Evolutionary conservation across 2,113 vertebrate genomes (phyloP), one percentile per base, ranked within the genome.

Genomic region (Lontra canadensis): DNA sequence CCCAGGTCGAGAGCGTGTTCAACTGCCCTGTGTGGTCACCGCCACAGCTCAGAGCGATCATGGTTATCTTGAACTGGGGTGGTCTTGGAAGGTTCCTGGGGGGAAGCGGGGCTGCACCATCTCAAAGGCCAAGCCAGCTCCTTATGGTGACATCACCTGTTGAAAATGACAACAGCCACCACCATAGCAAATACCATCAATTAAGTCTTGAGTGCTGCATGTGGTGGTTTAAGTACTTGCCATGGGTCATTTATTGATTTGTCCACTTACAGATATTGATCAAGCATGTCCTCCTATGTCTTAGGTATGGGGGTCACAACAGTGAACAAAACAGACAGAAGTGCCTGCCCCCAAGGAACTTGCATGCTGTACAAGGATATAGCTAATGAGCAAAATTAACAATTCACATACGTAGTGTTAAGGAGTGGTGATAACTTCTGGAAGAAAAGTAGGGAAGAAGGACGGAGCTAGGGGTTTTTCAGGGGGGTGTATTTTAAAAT

Each of bases 1-100:
- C 61, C 57, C 63, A 31, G 25, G 34, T 31, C 36, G 0, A 47
- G 20, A 34, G n/a, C 65, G 85, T 9, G 34, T 23, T 63, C 47
- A 23, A 7, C 18, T 11, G 15, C 5, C 79, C 47, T 6, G 0
- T 1, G 59, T 7, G 10, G 7, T 49, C 13, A 34, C 29, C 1
- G 0, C 26, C 3, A 42, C 42, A 67, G 71, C 29, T 29, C 69
- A 25, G 36, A 49, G 83, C 0, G 13, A 39, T 18, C 29, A 59
- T 0, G 1, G 34, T 44, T 21, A 21, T 29, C 55, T 11, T 9
- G 23, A 63, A 3, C 71, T 21, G 8, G 31, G 18, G 39, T 1
- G n/a, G 69, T 12, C 92, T 52, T 44, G 26, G 63, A 17, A 78
- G 67, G 31, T 21, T 59, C 52, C 76, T 55, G 31, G 34, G 29